Conservation (phyloP, 2,888 invertebrate genomes). For the Stenodema calcarata region DNA sequence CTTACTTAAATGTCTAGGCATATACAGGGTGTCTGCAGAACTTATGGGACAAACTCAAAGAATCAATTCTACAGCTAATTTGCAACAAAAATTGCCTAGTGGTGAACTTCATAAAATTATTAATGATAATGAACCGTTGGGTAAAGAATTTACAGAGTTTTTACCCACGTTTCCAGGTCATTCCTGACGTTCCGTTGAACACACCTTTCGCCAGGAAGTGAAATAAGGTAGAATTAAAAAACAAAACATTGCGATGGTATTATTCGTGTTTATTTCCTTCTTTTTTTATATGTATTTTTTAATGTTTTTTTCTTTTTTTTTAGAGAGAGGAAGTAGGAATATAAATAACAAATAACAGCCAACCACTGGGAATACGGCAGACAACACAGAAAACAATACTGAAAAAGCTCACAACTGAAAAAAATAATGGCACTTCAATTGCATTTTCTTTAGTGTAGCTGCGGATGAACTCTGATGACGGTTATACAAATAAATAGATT, state of each 20-base stretch:
- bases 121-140: too few relatives aligned
- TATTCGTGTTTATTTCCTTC: not conserved
- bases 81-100: too few relatives aligned
- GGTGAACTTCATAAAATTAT: too few relatives aligned
- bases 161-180: too few relatives aligned
- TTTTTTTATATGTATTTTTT: not conserved
- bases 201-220: too few relatives aligned
- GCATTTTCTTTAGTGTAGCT: not conserved
- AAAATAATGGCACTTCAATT: not conserved
- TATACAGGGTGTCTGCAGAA: too few relatives aligned
- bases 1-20: too few relatives aligned
- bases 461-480: not conserved
- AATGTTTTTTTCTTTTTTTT: not conserved
- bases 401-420: not conserved
- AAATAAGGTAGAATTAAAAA: too few relatives aligned
- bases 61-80: too few relatives aligned
- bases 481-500: not conserved
- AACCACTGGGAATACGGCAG: not conserved
- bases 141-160: too few relatives aligned
- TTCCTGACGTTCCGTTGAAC: too few relatives aligned
- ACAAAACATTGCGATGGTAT: not conserved
- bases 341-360: constrained; percentile 9
- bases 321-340: constrained; percentile 5
- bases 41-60: too few relatives aligned
- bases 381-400: not conserved